Percentiles rank a stretch among this genome's conserved stretches.
Evolutionary conservation across 2,888 invertebrate species (phyloP).

Genomic region (Pandemis heparana): DNA sequence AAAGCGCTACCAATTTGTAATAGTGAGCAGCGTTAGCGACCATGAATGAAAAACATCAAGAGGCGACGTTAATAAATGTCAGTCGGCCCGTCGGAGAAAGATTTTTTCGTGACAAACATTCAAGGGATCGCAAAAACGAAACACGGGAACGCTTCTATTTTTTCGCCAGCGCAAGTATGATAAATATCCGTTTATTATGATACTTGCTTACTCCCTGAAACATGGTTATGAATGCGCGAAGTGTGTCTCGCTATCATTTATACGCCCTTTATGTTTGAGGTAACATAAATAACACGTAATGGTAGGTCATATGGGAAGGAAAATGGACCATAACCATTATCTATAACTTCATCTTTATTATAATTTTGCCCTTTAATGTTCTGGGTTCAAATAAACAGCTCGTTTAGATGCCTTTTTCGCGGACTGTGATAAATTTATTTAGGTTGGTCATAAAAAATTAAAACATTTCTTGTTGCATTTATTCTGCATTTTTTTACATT

Average conservation of each 20-base stretch:
- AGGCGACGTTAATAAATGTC: constrained; percentile 37
- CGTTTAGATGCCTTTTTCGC: constrained; percentile 1
- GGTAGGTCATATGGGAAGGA: constrained; percentile 37
- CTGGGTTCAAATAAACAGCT: constrained; percentile 7
- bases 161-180: constrained; percentile 60
- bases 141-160: constrained; percentile 45
- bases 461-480: background rate
- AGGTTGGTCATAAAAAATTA: background rate
- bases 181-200: constrained; percentile 58
- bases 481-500: background rate
- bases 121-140: constrained; percentile 52
- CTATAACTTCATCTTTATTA: constrained; percentile 35
- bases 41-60: constrained; percentile 38
- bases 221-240: constrained; percentile 55
- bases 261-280: constrained; percentile 48
- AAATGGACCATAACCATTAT: constrained; percentile 39
- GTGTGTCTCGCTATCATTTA: constrained; percentile 57
- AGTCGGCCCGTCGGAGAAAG: constrained; percentile 23
- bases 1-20: constrained; percentile 33
- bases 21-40: constrained; percentile 21
- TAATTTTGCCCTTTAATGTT: constrained; percentile 19
- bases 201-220: constrained; percentile 46
- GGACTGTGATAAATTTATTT: background rate
- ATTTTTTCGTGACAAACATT: constrained; percentile 45
- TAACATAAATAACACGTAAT: constrained; percentile 35